These are phyloP conservation scores for Nyctibius bracteatus DNA, from an alignment of 2,113 vertebrate genomes.

Conservation along the genomic window DNA sequence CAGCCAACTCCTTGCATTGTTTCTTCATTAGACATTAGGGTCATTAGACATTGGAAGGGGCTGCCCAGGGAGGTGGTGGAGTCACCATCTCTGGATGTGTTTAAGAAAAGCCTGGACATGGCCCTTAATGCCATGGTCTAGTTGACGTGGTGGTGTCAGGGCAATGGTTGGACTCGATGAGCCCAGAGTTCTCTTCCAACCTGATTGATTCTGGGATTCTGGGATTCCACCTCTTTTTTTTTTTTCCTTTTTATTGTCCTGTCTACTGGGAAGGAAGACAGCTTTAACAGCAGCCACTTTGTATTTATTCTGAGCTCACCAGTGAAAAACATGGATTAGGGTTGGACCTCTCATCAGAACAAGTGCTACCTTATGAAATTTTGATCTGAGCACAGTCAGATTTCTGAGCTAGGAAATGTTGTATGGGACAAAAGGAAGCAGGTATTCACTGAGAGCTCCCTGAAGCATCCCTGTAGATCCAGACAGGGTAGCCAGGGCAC, in stretches of 20 bases:
- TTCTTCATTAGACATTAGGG: too few relatives aligned
- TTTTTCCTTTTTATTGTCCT: not conserved
- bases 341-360: not conserved
- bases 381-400: not conserved
- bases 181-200: too few relatives aligned
- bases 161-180: too few relatives aligned
- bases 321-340: not conserved
- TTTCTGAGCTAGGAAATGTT: not conserved
- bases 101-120: too few relatives aligned
- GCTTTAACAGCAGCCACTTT: not conserved
- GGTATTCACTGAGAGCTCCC: not conserved
- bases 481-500: not conserved
- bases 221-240: not conserved
- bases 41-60: too few relatives aligned
- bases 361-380: not conserved
- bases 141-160: too few relatives aligned
- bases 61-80: too few relatives aligned
- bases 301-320: not conserved
- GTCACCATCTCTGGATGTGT: too few relatives aligned
- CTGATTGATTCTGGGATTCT: too few relatives aligned
- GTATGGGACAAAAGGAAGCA: not conserved
- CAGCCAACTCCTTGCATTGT: too few relatives aligned
- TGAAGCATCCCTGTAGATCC: not conserved
- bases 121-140: too few relatives aligned
- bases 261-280: not conserved